Base-by-base conservation (phyloP, 2,888 invertebrate genomes). In the Zootermopsis nevadensis region DNA sequence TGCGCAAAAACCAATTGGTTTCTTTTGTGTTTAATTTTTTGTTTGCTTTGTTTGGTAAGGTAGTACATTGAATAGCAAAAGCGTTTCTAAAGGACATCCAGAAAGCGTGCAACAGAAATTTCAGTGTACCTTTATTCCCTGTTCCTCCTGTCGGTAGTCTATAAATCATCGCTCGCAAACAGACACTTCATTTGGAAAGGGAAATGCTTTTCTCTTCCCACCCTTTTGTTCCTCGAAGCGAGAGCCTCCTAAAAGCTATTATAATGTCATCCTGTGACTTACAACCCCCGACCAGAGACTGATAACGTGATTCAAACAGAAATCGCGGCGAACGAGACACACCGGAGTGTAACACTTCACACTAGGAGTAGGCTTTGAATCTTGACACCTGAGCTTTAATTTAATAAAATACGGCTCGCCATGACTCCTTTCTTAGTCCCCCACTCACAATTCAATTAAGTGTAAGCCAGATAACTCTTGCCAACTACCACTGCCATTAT, bases 101-200 rank as follows among this genome's bases (percentile, higher is more conserved):
- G 38, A 38, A 74, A 74, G n/a, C n/a, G 38, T 7, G 38, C 74
- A 74, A 60, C 38, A 38, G 24, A n/a, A 74, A 38, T 38, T 74
- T n/a, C 38, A 38, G 31, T 19, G 12, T 38, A n/a, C 35, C 74
- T 38, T 72, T n/a, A 38, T 24, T 33, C 19, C 35, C 15, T 8
- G 22, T n/a, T 35, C 38, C 74, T 74, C n/a, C 74, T 74, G 42
- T 38, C 38, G 38, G 77, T 81, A 31, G 77, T 76, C 67, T 81
- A 83, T 83, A 83, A 83, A 83, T 83, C 83, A 83, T 83, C 60
- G 74, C 38, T 31, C 42, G 33, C 74, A 77, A 77, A 81, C 83
- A 81, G 83, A 83, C 83, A 83, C 83, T 83, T 83, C 83, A 83
- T 83, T 83, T 83, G 83, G 81, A 81, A 81, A 81, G 77, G 83